Evolutionary conservation across 2,888 invertebrate species (phyloP).

Genomic region (Pyrrhosoma nymphula): DNA sequence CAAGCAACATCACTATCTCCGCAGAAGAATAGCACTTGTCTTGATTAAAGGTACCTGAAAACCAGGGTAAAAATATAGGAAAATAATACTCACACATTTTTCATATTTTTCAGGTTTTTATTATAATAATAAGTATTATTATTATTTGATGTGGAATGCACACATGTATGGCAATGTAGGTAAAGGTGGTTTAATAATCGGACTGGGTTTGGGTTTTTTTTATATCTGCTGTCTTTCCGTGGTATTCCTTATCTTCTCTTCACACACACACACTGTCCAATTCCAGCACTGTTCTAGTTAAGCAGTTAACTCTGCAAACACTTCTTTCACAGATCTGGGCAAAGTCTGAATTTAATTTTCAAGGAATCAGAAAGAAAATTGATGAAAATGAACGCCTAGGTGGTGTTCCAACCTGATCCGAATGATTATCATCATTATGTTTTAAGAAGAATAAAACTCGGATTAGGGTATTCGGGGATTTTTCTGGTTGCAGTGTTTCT

Average conservation of each 20-base stretch:
- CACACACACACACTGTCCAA: conserved; percentile 48
- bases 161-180: conserved; percentile 67
- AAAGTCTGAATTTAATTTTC: not conserved
- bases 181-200: conserved; percentile 66
- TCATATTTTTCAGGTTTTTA: conserved; percentile 64
- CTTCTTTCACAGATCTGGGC: conserved; percentile 26
- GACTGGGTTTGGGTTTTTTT: conserved; percentile 48
- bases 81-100: not conserved
- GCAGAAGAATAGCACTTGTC: too few species aligned
- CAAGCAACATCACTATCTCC: too few species aligned
- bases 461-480: not conserved
- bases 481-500: not conserved
- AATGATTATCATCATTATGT: not conserved
- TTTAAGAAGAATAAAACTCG: conserved; percentile 1
- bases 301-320: conserved; percentile 22
- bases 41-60: too few species aligned
- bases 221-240: conserved; percentile 12
- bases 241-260: conserved; percentile 41
- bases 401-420: not conserved
- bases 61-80: not conserved
- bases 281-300: conserved; percentile 16
- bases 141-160: conserved; percentile 67
- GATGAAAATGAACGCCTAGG: not conserved
- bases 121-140: conserved; percentile 67
- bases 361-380: conserved; percentile 14